Conservation (phyloP, 2,888 invertebrate genomes). For the Zonitis immaculata region DNA sequence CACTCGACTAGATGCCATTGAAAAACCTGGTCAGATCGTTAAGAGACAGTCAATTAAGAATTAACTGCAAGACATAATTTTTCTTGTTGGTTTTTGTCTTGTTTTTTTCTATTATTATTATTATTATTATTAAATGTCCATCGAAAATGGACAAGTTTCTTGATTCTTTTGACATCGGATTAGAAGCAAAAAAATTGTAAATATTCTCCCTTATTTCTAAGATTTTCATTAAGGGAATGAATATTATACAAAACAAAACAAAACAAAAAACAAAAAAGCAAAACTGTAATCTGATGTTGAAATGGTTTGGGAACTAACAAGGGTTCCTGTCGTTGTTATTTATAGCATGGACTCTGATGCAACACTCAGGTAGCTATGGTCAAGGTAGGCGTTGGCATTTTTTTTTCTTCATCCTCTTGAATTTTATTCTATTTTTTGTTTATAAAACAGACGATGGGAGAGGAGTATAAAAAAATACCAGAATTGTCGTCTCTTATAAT, state of each 20-base stretch:
- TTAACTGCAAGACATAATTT: constrained; percentile 37
- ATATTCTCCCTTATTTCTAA: not conserved
- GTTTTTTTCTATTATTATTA: not conserved
- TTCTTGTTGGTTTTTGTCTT: not conserved
- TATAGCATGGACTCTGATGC: constrained; percentile 46
- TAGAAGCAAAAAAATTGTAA: constrained; percentile 16
- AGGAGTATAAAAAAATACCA: not conserved
- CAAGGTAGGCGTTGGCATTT: constrained; percentile 47
- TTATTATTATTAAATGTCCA: not conserved
- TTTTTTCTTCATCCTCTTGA: too few relatives aligned
- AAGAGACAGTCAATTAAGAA: constrained; percentile 44
- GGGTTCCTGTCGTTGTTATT: constrained; percentile 49
- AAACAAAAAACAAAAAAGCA: too few relatives aligned
- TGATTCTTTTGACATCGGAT: constrained; percentile 46
- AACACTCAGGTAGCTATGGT: constrained; percentile 49
- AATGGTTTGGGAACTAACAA: constrained; percentile 43
- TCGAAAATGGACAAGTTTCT: constrained; percentile 43
- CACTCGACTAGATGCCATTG: constrained; percentile 41
- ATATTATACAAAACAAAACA: too few relatives aligned
- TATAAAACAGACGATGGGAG: constrained; percentile 41
- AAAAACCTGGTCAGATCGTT: constrained; percentile 34
- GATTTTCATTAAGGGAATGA: not conserved
- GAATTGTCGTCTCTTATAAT: not conserved
- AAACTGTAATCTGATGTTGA: constrained; percentile 44
- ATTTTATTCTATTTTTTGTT: constrained; percentile 37